Evolutionary conservation across 92 coral and sea anemone species (phyloP), one percentile per base, ranked within the genome.

Genomic region (Porites lobata): DNA sequence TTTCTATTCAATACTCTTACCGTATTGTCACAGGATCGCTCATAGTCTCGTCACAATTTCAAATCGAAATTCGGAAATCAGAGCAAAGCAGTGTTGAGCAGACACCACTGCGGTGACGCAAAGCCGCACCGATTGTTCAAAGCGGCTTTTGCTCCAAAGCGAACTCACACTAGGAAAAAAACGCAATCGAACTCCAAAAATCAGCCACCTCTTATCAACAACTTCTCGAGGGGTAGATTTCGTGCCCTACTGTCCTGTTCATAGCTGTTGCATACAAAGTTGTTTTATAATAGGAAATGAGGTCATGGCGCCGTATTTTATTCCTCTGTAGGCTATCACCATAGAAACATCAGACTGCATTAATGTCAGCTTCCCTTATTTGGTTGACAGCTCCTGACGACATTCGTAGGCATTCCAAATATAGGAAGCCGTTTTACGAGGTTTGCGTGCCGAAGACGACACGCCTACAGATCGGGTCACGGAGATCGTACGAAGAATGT

Each of bases 381-480:
- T 90, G 98, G 98, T 65, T 52, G 87, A 75, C 87, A 84, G 82
- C 86, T 82, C 89, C 87, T 81, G 84, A 56, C 69, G 50, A 56
- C 81, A 79, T 77, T 74, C 96, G 94, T 76, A 87, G 86, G 65
- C 65, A 54, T 57, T 56, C 96, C 98, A 88, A 88, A 93, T 93
- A 69, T 81, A 96, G 98, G 61, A 51, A 53, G 71, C 24, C 86
- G 72, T 50, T 80, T 90, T 75, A 75, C 92, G 93, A 83, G 88
- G 81, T 95, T 95, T 57, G 85, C 96, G 94, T 95, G 87, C 98
- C 98, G 93, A 93, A 85, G 81, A 75, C 75, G 94, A 79, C 98
- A 93, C 98, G 85, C 98, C 98, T 91, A 83, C 61, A 77, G 92
- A 89, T 93, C 96, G 96, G 94, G 77, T 91, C 91, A 92, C 94